A percentile compares a stretch with the other conserved stretches of the same genome.
phyloP scores from a whole-genome alignment of 2,113 vertebrate genomes.

The Semnornis frantzii region DNA sequence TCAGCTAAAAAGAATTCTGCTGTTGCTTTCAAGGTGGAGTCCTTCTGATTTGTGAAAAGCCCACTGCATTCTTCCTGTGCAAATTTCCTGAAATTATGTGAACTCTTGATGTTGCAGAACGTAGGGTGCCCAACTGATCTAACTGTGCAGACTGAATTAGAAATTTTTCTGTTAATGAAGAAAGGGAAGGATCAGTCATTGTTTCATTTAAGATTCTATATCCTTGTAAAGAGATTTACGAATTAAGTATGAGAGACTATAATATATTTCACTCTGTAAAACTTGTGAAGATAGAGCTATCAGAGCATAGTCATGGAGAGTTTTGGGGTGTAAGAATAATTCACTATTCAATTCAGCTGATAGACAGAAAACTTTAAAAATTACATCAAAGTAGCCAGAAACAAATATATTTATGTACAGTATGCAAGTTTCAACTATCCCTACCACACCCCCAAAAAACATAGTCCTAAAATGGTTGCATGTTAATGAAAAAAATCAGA shows the following conservation, averaged over 20 bases:
- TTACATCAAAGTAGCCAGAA: accelerated
- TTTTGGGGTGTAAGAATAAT: neutral
- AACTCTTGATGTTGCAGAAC: neutral
- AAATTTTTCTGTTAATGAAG: neutral
- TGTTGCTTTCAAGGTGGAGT: neutral
- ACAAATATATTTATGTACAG: neutral
- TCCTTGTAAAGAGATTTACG: neutral
- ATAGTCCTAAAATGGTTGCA: neutral
- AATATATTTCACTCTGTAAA: neutral
- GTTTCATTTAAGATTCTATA: neutral
- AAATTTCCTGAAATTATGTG: neutral
- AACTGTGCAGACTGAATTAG: neutral
- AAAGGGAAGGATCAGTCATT: neutral
- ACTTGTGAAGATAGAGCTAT: neutral
- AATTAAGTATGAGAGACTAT: neutral
- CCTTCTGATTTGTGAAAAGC: neutral
- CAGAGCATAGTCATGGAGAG: neutral
- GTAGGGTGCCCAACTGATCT: neutral
- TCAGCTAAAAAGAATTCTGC: neutral
- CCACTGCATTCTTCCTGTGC: neutral
- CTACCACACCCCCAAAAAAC: accelerated
- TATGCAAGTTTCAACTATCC: neutral
- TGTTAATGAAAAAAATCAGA: neutral
- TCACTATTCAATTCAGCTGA: neutral
- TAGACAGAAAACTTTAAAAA: neutral